Base-by-base conservation (phyloP, 2,113 vertebrate genomes). In the Synodontis membranacea region DNA sequence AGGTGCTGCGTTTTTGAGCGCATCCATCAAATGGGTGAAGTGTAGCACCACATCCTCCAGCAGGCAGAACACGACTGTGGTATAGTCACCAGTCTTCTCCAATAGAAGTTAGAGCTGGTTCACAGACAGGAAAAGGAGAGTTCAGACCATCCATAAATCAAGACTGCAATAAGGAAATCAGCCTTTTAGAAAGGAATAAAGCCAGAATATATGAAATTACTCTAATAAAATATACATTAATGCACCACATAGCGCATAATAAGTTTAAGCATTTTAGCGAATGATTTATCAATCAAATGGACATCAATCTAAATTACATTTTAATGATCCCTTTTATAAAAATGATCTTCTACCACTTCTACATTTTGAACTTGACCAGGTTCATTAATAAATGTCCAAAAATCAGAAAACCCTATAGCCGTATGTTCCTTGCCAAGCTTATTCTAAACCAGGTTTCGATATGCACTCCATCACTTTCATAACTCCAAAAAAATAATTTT, bases 11-110 rank as follows among this genome's bases (percentile, higher is more conserved):
- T 95, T 14, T 98, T 99, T 54, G 23, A 25, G 95, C 91, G 96
- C 96, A 96, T 97, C 97, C 98, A 98, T 99, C 95, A 99, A 96
- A 96, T 95, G 96, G 88, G 97, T 96, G 89, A 97, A 98, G 94
- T 98, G 97, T 92, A 97, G 95, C 34, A 96, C 96, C 92, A 97
- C 97, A 96, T 99, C 97, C 95, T 99, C 97, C 95, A 97, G 96
- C 94, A 97, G 94, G 91, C 96, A 98, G 94, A 97, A 97, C 95
- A 99, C 96, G 37, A 96, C 96, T 89, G 95, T 95, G 88, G 97
- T 97, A 91, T 96, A 96, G 94, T 98, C 97, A 91, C 96, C 96
- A 8, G 97, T 98, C 94, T 97, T 98, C 95, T 98, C 97, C 91
- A 97, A 97, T 97, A 98, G 96, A 96, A 98, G 96, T 97, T 99